Percentiles rank a stretch among this genome's conserved stretches.
Evolutionary conservation across 2,113 vertebrate genomes (phyloP).

Genomic region (Macaca fascicularis): T2T-MFA8v1.1 NC_088395.1:137582001-137582500

Average conservation of each 20-base stretch:
- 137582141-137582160: not conserved
- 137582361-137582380: constrained; percentile 31
- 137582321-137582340: not conserved
- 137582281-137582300: constrained; percentile 4
- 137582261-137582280: not conserved
- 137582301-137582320: constrained; percentile 25
- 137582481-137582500: constrained; percentile 55
- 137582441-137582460: constrained; percentile 60
- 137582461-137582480: constrained; percentile 51
- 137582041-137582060: not conserved
- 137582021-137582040: not conserved
- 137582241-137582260: not conserved
- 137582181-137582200: not conserved
- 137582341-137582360: constrained; percentile 2
- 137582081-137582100: not conserved
- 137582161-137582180: not conserved
- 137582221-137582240: constrained; percentile 2
- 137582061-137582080: constrained; percentile 34
- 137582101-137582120: not conserved
- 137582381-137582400: constrained; percentile 19
- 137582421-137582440: constrained; percentile 47
- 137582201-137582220: constrained; percentile 24
- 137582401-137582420: not conserved
- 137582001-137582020: not conserved
- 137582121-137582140: not conserved